Conservation (phyloP, 1,140 invertebrate genomes). For the Zaprionus nigranus region DNA sequence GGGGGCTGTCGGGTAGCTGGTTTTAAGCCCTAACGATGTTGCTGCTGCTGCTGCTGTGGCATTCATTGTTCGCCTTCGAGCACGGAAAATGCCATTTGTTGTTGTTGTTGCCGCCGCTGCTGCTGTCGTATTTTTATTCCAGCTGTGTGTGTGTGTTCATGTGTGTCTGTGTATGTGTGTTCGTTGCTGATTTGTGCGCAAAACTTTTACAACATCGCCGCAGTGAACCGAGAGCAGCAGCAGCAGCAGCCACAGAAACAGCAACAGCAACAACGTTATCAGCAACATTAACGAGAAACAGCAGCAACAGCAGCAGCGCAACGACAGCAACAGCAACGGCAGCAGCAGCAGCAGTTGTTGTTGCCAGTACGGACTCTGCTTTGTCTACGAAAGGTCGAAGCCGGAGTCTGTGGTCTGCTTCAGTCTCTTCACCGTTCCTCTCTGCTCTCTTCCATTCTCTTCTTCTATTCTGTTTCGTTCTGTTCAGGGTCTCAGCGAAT, state of each 20-base stretch:
- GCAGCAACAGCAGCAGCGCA: constrained; percentile 32
- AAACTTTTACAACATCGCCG: constrained; percentile 79
- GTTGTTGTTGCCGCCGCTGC: constrained; percentile 44
- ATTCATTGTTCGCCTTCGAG: constrained; percentile 73
- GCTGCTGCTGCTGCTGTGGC: constrained; percentile 56
- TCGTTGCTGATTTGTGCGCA: constrained; percentile 78
- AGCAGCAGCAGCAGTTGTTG: constrained; percentile 51
- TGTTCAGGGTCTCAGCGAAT: constrained; percentile 31
- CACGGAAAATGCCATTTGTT: constrained; percentile 69
- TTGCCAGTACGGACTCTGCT: constrained; percentile 74
- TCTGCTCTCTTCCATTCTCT: constrained; percentile 10
- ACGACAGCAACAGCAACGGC: neutral
- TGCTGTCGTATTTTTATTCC: constrained; percentile 63
- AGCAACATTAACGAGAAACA: constrained; percentile 64
- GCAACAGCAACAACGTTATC: constrained; percentile 57
- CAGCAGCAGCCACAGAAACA: constrained; percentile 39
- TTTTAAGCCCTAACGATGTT: constrained; percentile 79
- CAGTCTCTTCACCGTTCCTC: constrained; percentile 12
- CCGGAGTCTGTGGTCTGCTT: constrained; percentile 69
- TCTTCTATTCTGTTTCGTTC: constrained; percentile 4
- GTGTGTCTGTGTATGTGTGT: constrained; percentile 24
- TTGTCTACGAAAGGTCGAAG: constrained; percentile 81
- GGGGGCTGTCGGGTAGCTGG: constrained; percentile 36
- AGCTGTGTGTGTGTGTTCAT: constrained; percentile 40
- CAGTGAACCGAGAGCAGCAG: constrained; percentile 53